A percentile compares a stretch with the other conserved stretches of the same genome.
Conservation (phyloP, 2,888 invertebrate genomes). For the Nasonia oneida region DNA sequence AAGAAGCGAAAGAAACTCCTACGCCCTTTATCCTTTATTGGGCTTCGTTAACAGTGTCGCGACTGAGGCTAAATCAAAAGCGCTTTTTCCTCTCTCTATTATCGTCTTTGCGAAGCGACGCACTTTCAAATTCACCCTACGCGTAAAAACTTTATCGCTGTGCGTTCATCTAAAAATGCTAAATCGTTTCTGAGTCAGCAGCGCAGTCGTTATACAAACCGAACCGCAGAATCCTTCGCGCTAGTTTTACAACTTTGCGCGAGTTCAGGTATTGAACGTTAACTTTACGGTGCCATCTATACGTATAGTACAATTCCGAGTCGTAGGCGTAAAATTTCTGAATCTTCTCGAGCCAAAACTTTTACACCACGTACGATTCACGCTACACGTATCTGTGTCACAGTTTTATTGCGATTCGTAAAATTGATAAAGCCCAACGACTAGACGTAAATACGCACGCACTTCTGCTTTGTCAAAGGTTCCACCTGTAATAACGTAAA, state of each 20-base stretch:
- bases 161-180: neutral
- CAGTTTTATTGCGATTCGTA: too few species aligned
- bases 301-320: neutral
- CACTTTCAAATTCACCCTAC: neutral
- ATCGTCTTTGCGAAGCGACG: neutral
- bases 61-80: constrained; percentile 8
- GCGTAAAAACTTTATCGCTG: constrained; percentile 10
- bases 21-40: neutral
- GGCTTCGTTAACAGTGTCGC: neutral
- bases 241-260: neutral
- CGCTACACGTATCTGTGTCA: too few species aligned
- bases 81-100: too few species aligned
- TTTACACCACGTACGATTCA: too few species aligned
- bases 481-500: neutral
- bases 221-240: neutral
- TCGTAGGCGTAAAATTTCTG: neutral
- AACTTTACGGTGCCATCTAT: neutral
- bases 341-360: too few species aligned
- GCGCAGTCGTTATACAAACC: neutral
- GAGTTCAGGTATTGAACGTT: neutral
- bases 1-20: neutral
- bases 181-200: neutral
- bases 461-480: too few species aligned
- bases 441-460: too few species aligned
- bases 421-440: too few species aligned